Evolutionary conservation across 2,797 vertebrate genomes (phyloP).

Genomic region (Micrastur ruficollis): DNA sequence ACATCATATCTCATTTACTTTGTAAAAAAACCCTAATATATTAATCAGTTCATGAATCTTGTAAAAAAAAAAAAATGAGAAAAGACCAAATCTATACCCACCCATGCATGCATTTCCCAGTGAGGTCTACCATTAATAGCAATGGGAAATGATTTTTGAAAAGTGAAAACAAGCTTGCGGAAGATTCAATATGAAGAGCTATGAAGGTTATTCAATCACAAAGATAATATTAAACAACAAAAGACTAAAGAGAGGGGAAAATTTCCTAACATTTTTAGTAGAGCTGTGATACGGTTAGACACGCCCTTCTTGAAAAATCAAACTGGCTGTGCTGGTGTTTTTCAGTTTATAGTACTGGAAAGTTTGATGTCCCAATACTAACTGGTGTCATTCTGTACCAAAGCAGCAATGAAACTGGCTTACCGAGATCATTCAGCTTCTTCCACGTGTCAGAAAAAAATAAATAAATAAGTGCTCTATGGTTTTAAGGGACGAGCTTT

Average conservation of each 20-base stretch:
- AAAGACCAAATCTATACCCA: neutral
- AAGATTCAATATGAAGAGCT: neutral
- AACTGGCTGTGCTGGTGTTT: neutral
- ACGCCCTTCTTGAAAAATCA: neutral
- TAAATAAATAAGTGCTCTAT: fast-evolving
- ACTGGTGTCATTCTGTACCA: neutral
- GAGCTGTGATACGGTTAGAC: neutral
- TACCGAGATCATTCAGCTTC: neutral
- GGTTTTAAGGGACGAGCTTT: neutral
- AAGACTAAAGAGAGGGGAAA: neutral
- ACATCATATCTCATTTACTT: neutral
- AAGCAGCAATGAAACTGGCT: neutral
- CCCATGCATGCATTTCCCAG: neutral
- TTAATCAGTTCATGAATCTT: neutral
- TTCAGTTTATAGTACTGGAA: neutral
- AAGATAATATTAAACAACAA: neutral
- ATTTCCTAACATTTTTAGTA: neutral
- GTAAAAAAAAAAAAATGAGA: neutral
- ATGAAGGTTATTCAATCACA: neutral
- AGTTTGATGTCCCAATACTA: neutral
- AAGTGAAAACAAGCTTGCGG: neutral
- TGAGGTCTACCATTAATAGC: neutral
- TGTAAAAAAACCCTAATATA: neutral
- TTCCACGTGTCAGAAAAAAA: too few species aligned
- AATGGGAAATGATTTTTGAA: neutral